Evolutionary conservation across 2,888 invertebrate species (phyloP), one percentile per base, ranked within the genome.

Genomic region (Lasioglossum leucozonium): DNA sequence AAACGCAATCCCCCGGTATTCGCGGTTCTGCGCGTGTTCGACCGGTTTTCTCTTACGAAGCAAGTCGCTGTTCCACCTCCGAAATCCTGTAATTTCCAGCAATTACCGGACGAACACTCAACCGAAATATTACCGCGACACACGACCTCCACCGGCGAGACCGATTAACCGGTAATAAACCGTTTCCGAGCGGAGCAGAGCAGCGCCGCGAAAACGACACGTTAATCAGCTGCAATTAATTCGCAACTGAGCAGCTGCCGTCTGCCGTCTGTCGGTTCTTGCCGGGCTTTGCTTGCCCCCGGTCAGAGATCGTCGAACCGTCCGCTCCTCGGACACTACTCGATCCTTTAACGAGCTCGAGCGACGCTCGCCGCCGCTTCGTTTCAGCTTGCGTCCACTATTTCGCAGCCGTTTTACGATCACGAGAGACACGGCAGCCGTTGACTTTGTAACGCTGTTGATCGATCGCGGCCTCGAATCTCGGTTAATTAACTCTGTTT

Each of bases 1-100:
- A 79, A 47, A 65, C 79, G 67, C 82, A 85, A 85, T 82, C 87
- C 76, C 26, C 47, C 58, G 51, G 67, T 34, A 72, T 77, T 77
- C 76, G 37, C 76, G 69, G 72, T 79, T 87, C 78, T 78, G 77
- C 76, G 58, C 80, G 55, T n/a, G n/a, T 55, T n/a, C 22, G 11
- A 4, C 4, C 26, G 11, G 58, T 30, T n/a, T n/a, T 62, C 71
- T 62, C 58, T 51, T 71, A 71, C 72, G 69, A n/a, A 6, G 77
- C 77, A 42, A 58, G 51, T 13, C 34, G 55, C 10, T 13, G 16
- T 22, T 65, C 42, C 69, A 10, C 37, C 58, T 65, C n/a, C n/a
- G 80, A 16, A 65, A 78, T 74, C 82, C 72, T 67, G 73, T 74
- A 79, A 77, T 79, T 22, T 71, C 62, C 80, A 44, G 37, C 74